Evolutionary conservation across 2,113 vertebrate genomes (phyloP).

Genomic region (Nesogale talazaci): DNA sequence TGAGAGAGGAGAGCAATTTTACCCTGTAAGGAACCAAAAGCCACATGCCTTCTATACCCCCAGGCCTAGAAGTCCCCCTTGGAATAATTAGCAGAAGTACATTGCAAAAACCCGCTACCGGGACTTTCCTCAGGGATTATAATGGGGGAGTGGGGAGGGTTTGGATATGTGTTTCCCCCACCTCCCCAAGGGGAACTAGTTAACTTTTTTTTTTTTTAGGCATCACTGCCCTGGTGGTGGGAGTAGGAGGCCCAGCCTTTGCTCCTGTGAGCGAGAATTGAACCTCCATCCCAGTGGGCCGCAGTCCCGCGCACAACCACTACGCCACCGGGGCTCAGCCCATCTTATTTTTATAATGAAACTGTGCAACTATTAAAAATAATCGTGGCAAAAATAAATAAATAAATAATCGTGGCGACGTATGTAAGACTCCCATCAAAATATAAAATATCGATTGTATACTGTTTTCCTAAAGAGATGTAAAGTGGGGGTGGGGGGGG

Average conservation of each 20-base stretch:
- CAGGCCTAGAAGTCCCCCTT: not conserved
- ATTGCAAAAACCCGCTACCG: not conserved
- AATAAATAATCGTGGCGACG: not conserved
- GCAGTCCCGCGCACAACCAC: too few species aligned
- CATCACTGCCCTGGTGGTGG: too few species aligned
- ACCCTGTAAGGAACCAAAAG: not conserved
- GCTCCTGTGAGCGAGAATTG: too few species aligned
- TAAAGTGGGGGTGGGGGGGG: not conserved
- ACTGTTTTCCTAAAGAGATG: not conserved
- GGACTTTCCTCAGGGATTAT: not conserved
- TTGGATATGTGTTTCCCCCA: not conserved
- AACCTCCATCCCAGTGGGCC: too few species aligned
- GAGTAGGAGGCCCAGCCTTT: too few species aligned
- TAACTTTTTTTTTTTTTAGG: too few species aligned
- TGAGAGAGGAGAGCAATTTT: not conserved
- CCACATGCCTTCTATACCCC: not conserved
- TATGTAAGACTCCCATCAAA: not conserved
- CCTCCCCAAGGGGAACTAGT: not conserved
- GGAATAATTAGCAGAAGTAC: not conserved
- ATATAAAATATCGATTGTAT: not conserved
- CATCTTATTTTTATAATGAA: slow-evolving; percentile 16
- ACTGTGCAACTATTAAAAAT: not conserved
- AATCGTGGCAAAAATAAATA: too few species aligned
- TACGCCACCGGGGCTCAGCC: too few species aligned
- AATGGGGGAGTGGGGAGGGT: not conserved